Evolutionary conservation across 2,113 vertebrate species (phyloP), one percentile per base, ranked within the genome.

Genomic region (Pedetes capensis): DNA sequence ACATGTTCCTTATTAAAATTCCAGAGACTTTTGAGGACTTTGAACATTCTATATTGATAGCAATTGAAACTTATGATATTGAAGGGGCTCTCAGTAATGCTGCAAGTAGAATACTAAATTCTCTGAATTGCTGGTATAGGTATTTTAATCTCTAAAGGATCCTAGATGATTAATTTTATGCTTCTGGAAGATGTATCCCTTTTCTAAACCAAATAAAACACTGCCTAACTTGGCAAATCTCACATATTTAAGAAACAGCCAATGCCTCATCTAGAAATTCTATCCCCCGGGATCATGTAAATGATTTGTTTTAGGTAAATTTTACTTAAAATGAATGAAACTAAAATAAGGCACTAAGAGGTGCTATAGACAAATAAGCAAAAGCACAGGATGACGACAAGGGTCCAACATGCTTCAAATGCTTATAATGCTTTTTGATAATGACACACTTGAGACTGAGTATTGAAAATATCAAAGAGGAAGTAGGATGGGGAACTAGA

Each of bases 251-350:
- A 97, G 95, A 97, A 14, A 87, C 82, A 98, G 32, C 91, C 95
- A 76, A 96, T 97, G 97, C 94, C 96, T 97, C 93, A 96, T 83
- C 93, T 93, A 95, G 49, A 8, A 93, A 96, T 92, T 76, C 93
- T 96, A 83, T 96, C 93, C 25, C 20, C 87, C 94, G 66, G 57
- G 93, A 95, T 98, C 96, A 97, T 89, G 2, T 71, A 97, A 98
- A 95, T 97, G 90, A 96, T 96, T 97, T 97, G 93, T 97, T 97
- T 98, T 97, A 97, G 97, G 95, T 95, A 94, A 97, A 63, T 98
- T 98, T 98, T 98, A 98, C 98, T 98, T 97, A 96, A 83, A 95
- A 97, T 93, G 96, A 97, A 97, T 96, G 17, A 85, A 25, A 92
- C 55, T 93, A 17, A 92, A 94, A 74, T 61, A n/a, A 91, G 59